Percentiles rank a stretch among this genome's conserved stretches.
Conservation (phyloP, 2,797 vertebrate genomes). For the Sparidentex hasta region DNA sequence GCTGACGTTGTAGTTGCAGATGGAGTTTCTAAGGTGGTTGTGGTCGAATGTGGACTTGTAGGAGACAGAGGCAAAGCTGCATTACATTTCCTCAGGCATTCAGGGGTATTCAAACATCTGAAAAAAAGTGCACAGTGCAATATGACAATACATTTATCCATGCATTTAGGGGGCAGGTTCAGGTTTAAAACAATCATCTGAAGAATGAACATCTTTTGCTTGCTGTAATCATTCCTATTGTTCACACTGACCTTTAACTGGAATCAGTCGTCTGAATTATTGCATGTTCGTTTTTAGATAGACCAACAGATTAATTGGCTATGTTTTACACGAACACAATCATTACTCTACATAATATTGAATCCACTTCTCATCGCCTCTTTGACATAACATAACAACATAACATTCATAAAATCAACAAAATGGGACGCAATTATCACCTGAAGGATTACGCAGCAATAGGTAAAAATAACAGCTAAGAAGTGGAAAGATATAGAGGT, state of each 20-base stretch:
- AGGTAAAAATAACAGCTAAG: background rate
- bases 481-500: background rate
- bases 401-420: background rate
- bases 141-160: background rate
- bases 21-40: background rate
- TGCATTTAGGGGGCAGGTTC: background rate
- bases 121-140: slow-evolving; percentile 7
- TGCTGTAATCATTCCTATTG: too few relatives aligned
- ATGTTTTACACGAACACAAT: background rate
- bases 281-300: background rate
- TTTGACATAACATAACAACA: too few relatives aligned
- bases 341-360: background rate
- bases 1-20: background rate
- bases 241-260: too few relatives aligned
- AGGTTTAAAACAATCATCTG: background rate
- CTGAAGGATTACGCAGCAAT: background rate
- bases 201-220: background rate
- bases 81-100: background rate
- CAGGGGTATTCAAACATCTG: background rate
- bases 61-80: fast-evolving
- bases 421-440: background rate
- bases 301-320: background rate
- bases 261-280: too few relatives aligned
- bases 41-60: background rate
- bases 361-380: background rate